Evolutionary conservation across 2,797 vertebrate genomes (phyloP).

Genomic region (Potorous gilbertii): DNA sequence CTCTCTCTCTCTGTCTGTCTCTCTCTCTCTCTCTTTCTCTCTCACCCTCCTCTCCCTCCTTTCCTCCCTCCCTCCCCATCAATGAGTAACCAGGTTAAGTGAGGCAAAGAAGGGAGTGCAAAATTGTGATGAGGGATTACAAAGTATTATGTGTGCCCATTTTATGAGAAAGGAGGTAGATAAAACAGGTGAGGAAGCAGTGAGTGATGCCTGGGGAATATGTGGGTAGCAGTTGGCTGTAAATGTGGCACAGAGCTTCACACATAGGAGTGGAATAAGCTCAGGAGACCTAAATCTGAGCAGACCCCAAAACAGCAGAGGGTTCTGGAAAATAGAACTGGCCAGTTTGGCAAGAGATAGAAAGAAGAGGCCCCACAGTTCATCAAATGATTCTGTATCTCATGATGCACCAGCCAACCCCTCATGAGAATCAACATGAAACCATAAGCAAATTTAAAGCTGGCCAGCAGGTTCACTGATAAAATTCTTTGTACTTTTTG

Average conservation of each 20-base stretch:
- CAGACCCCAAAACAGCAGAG: neutral
- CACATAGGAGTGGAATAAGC: neutral
- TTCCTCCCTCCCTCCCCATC: neutral
- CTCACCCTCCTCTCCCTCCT: neutral
- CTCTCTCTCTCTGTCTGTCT: neutral
- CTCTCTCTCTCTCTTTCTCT: neutral
- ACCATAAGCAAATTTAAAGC: neutral
- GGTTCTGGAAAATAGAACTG: neutral
- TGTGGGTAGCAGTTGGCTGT: neutral
- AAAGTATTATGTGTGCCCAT: neutral
- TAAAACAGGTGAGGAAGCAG: neutral
- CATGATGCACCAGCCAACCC: neutral
- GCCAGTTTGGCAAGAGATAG: neutral
- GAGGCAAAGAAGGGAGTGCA: neutral
- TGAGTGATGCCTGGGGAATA: neutral
- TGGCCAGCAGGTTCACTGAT: neutral
- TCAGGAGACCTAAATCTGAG: neutral
- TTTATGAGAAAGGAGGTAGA: neutral
- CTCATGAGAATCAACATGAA: neutral
- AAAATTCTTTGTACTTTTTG: neutral
- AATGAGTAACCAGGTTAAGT: neutral
- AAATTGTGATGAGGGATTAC: neutral
- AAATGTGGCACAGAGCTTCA: neutral
- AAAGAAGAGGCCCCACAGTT: neutral
- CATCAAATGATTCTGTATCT: neutral